Conservation (phyloP, 2,113 vertebrate species). For the Salvator merianae region DNA sequence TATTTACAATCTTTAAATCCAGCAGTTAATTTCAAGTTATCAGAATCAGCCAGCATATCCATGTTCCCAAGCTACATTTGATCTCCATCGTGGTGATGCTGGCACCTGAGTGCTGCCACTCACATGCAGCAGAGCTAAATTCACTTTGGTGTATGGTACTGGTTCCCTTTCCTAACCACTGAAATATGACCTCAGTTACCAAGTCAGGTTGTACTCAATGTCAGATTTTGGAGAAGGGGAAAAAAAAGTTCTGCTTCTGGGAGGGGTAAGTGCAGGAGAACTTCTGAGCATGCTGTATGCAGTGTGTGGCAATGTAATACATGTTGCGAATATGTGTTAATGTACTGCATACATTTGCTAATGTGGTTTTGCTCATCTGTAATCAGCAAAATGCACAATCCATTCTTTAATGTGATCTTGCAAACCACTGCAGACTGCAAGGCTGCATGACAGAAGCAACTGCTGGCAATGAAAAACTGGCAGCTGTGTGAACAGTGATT, state of each 20-base stretch:
- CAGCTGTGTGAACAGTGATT: too few species aligned
- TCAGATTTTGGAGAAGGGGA: slow-evolving; percentile 20
- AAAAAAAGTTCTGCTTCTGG: slow-evolving; percentile 35
- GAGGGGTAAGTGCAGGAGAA: slow-evolving; percentile 25
- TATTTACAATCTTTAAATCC: slow-evolving; percentile 76
- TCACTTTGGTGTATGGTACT: slow-evolving; percentile 31
- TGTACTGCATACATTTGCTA: neutral
- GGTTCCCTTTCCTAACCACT: slow-evolving; percentile 49
- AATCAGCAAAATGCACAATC: too few species aligned
- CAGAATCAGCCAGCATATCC: slow-evolving; percentile 66
- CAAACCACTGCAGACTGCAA: too few species aligned
- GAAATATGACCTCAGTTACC: slow-evolving; percentile 73
- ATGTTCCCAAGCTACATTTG: slow-evolving; percentile 59
- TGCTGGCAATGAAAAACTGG: too few species aligned
- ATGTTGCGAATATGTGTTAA: too few species aligned
- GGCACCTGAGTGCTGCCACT: slow-evolving; percentile 44
- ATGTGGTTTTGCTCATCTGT: too few species aligned
- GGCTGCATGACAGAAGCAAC: too few species aligned
- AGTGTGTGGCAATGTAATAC: too few species aligned
- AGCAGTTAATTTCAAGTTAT: slow-evolving; percentile 75
- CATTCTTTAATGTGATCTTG: too few species aligned
- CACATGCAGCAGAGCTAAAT: slow-evolving; percentile 18
- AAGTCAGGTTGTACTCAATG: slow-evolving; percentile 61
- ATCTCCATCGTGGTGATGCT: slow-evolving; percentile 45
- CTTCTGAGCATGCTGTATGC: slow-evolving; percentile 42